These are phyloP conservation scores for Lepidurus couesii DNA, from an alignment of 1,140 invertebrate species.

Conservation along the genomic window DNA sequence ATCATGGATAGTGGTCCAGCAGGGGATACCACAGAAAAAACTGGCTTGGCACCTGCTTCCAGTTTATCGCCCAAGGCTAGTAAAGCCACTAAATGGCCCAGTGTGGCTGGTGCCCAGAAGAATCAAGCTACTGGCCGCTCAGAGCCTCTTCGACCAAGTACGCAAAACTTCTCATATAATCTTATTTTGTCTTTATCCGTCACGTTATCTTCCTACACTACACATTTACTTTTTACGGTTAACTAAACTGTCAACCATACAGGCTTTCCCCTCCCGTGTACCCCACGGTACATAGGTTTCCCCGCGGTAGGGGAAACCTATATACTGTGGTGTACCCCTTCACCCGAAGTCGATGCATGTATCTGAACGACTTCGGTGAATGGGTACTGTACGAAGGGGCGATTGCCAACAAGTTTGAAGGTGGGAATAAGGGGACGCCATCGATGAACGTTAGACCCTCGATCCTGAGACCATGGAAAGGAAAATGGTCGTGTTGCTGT, in stretches of 20 bases:
- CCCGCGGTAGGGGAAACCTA: not conserved
- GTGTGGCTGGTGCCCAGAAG: slow-evolving; percentile 9
- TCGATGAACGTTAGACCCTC: not conserved
- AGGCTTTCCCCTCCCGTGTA: not conserved
- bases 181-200: not conserved
- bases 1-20: slow-evolving; percentile 10
- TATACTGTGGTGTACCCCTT: too few relatives aligned
- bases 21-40: slow-evolving; percentile 6
- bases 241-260: not conserved
- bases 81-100: slow-evolving; percentile 21
- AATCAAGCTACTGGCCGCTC: slow-evolving; percentile 1
- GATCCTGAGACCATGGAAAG: not conserved
- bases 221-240: not conserved
- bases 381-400: not conserved
- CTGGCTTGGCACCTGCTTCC: not conserved
- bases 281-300: not conserved
- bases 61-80: slow-evolving; percentile 8
- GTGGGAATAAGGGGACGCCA: not conserved
- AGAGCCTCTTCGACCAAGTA: slow-evolving; percentile 9
- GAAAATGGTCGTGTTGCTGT: not conserved
- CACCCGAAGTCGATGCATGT: too few relatives aligned
- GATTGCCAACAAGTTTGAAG: not conserved
- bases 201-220: not conserved
- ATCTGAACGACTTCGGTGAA: not conserved
- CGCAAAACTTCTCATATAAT: not conserved